These are phyloP conservation scores for Symphodus melops DNA, from an alignment of 2,113 vertebrate species.

Conservation along the genomic window DNA sequence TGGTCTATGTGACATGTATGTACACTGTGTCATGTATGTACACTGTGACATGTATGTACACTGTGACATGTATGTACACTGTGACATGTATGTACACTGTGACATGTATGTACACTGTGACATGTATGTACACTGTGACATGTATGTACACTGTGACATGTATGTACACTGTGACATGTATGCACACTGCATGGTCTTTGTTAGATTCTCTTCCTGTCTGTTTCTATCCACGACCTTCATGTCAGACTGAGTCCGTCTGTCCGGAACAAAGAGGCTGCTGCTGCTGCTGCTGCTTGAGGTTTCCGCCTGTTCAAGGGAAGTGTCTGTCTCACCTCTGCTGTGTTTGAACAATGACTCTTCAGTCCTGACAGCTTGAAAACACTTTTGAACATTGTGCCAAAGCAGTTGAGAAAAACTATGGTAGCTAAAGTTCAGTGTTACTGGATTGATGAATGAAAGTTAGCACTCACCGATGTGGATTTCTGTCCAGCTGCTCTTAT, in stretches of 20 bases:
- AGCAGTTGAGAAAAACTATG: background rate
- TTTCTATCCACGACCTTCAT: no score
- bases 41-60: no score
- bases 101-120: no score
- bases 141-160: no score
- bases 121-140: no score
- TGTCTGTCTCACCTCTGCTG: background rate
- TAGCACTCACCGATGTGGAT: slow-evolving; percentile 73
- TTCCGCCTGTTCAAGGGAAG: background rate
- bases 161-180: no score
- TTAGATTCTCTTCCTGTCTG: background rate
- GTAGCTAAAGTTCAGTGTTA: background rate
- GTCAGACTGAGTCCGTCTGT: background rate
- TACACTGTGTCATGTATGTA: no score
- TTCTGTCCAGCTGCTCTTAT: fast-evolving
- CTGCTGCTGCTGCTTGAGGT: background rate
- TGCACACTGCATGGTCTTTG: no score
- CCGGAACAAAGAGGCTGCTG: background rate
- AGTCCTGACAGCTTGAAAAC: background rate
- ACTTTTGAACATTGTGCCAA: background rate
- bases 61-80: no score
- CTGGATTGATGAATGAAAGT: background rate
- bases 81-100: no score
- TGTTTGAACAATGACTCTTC: background rate
- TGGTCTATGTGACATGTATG: no score